phyloP scores from a whole-genome alignment of 2,113 vertebrate species.

The Catagonus wagneri region DNA sequence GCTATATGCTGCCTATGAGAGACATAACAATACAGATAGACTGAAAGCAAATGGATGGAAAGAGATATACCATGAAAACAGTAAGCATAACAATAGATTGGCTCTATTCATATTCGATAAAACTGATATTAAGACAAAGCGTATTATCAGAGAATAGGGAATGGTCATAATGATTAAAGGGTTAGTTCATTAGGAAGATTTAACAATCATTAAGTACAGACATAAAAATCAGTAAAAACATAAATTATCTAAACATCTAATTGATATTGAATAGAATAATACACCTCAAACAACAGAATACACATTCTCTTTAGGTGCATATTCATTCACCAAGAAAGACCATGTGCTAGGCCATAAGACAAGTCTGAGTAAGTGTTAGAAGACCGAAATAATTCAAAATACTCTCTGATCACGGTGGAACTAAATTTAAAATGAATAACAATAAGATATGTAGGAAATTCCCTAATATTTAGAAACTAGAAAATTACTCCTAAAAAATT shows the following conservation, averaged over 20 bases:
- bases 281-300: background rate
- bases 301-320: background rate
- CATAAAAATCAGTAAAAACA: background rate
- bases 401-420: background rate
- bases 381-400: background rate
- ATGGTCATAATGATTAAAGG: background rate
- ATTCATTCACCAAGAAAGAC: background rate
- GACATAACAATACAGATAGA: background rate
- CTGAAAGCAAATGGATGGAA: background rate
- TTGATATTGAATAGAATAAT: background rate
- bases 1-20: background rate
- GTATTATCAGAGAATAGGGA: background rate
- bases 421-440: background rate
- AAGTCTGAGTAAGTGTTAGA: background rate
- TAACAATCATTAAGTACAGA: background rate
- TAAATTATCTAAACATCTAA: background rate
- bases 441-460: background rate
- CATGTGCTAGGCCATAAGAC: background rate
- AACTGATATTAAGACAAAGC: background rate
- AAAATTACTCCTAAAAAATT: conserved; percentile 2
- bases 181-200: background rate
- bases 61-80: background rate
- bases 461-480: background rate
- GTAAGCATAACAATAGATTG: background rate
- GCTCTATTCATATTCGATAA: background rate